Evolutionary conservation across 2,113 vertebrate genomes (phyloP).

Genomic region (Oceanites oceanicus): DNA sequence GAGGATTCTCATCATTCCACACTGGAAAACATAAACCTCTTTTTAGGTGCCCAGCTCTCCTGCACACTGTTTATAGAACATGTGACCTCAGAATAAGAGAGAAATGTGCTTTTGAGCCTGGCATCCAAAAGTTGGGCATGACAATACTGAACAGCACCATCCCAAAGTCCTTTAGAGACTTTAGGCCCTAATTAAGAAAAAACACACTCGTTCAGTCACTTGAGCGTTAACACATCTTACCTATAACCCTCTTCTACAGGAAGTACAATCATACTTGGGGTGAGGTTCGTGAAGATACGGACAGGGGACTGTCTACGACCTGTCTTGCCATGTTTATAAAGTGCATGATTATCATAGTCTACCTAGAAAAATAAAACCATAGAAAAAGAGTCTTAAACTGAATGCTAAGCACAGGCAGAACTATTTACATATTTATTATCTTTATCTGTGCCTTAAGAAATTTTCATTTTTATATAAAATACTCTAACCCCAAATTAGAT

Average conservation of each 20-base stretch:
- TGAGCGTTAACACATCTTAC: constrained; percentile 58
- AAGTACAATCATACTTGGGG: constrained; percentile 78
- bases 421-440: neutral
- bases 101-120: neutral
- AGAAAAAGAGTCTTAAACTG: neutral
- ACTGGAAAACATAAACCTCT: neutral
- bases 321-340: constrained; percentile 92
- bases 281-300: constrained; percentile 90
- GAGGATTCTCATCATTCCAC: neutral
- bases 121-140: neutral
- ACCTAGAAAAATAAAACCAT: constrained; percentile 76
- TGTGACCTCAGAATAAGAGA: neutral
- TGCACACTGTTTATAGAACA: neutral
- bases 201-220: neutral
- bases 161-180: neutral
- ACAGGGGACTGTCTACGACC: constrained; percentile 94
- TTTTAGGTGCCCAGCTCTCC: neutral
- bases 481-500: neutral
- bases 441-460: neutral
- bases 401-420: neutral
- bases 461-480: neutral
- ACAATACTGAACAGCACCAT: neutral
- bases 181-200: neutral
- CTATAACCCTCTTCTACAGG: constrained; percentile 92
- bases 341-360: constrained; percentile 94